A percentile compares a stretch with the other conserved stretches of the same genome.
phyloP scores from a whole-genome alignment of 2,113 vertebrate genomes.

The Pyrgilauda ruficollis region DNA sequence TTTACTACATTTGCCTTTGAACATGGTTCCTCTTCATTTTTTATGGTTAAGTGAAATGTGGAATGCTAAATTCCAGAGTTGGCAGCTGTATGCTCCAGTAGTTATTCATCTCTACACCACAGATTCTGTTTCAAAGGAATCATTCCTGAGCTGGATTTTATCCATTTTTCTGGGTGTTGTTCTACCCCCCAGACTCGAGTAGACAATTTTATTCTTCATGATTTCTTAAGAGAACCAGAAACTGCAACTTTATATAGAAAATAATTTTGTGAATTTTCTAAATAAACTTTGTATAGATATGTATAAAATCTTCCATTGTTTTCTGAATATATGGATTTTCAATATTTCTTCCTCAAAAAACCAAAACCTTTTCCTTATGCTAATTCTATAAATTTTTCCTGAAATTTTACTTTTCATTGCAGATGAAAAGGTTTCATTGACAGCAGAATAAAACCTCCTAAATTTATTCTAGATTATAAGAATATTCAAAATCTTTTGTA shows the following conservation, averaged over 20 bases:
- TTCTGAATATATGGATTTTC: neutral
- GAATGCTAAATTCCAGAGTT: constrained; percentile 57
- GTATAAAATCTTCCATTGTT: neutral
- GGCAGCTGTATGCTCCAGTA: constrained; percentile 19
- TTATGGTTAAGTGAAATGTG: constrained; percentile 61
- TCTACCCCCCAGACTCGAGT: neutral
- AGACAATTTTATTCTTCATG: neutral
- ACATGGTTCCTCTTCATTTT: constrained; percentile 61
- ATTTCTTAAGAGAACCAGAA: neutral
- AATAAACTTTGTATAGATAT: neutral
- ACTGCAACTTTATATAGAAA: neutral
- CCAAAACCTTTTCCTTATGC: neutral
- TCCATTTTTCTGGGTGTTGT: constrained; percentile 34
- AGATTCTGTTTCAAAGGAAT: constrained; percentile 61
- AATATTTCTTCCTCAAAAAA: neutral
- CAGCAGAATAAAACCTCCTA: neutral
- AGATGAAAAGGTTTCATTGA: neutral
- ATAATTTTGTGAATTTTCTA: neutral
- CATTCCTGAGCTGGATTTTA: constrained; percentile 27
- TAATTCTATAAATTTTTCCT: neutral
- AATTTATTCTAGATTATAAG: neutral
- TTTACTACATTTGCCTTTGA: constrained; percentile 59
- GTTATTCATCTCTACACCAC: constrained; percentile 54
- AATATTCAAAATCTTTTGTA: neutral
- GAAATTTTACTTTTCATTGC: neutral